These are phyloP conservation scores for Emys orbicularis DNA, from an alignment of 2,797 vertebrate genomes.

Conservation along the genomic window DNA sequence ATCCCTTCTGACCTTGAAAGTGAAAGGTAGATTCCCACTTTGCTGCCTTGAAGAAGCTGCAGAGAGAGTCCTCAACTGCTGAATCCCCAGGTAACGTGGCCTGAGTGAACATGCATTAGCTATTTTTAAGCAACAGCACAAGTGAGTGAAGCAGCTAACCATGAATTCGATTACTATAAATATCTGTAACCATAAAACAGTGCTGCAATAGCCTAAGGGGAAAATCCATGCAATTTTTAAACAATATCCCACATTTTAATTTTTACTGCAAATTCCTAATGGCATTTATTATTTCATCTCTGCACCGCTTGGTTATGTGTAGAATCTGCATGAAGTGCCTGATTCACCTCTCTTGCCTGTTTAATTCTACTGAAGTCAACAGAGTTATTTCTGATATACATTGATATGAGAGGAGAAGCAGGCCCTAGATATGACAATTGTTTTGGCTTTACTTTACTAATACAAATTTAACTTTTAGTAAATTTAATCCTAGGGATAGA, in stretches of 20 bases:
- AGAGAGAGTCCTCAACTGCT: neutral
- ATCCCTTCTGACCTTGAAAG: neutral
- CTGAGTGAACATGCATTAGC: neutral
- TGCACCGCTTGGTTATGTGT: neutral
- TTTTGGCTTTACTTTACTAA: neutral
- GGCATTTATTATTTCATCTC: neutral
- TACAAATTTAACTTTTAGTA: neutral
- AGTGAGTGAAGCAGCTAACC: neutral
- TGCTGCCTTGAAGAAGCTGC: neutral
- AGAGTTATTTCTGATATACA: neutral
- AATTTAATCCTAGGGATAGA: neutral
- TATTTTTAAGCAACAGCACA: neutral
- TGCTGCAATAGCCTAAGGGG: neutral
- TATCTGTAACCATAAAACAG: neutral
- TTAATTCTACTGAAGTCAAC: neutral
- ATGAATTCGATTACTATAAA: neutral
- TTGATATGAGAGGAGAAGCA: neutral
- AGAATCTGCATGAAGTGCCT: neutral
- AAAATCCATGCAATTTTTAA: neutral
- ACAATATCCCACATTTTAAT: neutral
- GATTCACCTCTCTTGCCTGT: neutral
- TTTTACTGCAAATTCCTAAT: neutral
- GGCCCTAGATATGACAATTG: neutral
- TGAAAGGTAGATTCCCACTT: neutral
- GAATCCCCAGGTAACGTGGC: neutral